phyloP scores from a whole-genome alignment of 2,797 vertebrate genomes.

The Calcarius lapponicus region DNA sequence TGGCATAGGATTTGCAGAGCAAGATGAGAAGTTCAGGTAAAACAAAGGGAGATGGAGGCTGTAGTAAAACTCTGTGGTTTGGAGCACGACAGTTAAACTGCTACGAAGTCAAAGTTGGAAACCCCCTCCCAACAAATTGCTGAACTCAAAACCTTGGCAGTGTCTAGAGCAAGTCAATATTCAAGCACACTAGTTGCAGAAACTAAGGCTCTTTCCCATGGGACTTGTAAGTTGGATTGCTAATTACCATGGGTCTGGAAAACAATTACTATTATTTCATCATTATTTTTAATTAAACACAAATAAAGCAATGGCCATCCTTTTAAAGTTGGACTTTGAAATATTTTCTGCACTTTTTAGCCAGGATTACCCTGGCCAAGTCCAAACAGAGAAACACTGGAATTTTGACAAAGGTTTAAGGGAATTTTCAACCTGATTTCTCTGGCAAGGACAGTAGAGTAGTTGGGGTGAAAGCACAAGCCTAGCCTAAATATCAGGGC shows the following conservation, averaged over 20 bases:
- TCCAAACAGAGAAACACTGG: background rate
- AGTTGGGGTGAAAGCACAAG: background rate
- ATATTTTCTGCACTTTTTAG: slow-evolving; percentile 42
- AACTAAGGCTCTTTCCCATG: slow-evolving; percentile 45
- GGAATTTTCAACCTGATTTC: background rate
- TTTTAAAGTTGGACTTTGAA: slow-evolving; percentile 59
- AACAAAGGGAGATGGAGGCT: slow-evolving; percentile 37
- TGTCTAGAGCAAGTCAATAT: background rate
- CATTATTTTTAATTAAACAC: slow-evolving; percentile 60
- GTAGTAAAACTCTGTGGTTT: slow-evolving; percentile 50
- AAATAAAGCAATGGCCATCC: slow-evolving; percentile 33
- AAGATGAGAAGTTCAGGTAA: slow-evolving; percentile 64
- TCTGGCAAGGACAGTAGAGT: background rate
- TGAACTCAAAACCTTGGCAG: slow-evolving; percentile 27
- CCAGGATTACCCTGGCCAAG: background rate
- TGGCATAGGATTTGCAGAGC: slow-evolving; percentile 58
- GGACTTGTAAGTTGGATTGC: background rate
- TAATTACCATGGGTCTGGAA: slow-evolving; percentile 41
- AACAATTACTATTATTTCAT: slow-evolving; percentile 44
- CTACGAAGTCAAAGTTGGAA: background rate
- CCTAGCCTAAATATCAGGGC: background rate
- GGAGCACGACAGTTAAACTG: slow-evolving; percentile 39
- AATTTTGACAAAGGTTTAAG: background rate
- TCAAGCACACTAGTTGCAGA: background rate
- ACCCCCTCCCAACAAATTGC: slow-evolving; percentile 59